Base-by-base conservation (phyloP, 64 coral and sea anemone genomes). In the Cladopsammia gracilis region DNA sequence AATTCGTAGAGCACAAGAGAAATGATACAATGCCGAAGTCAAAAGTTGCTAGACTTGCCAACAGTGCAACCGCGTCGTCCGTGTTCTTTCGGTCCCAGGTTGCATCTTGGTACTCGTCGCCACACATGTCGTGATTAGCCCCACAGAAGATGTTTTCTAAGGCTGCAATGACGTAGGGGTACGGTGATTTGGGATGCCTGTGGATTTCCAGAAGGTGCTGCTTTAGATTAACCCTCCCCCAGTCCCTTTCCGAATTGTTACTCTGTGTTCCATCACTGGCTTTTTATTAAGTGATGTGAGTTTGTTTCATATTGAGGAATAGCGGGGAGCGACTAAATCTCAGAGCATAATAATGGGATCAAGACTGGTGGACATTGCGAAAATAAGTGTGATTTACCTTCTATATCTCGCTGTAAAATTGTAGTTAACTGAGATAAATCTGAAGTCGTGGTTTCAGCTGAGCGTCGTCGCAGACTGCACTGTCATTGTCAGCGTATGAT, bases 61-160 rank as follows among this genome's bases (percentile, higher is more conserved):
- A 86, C 56, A 95, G 73, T 45, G 93, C 86, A 26, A 34, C 68
- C 64, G 93, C 93, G 14, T 95, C 87, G 70, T 85, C 79, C 80
- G 86, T 95, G 61, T 87, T 95, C 87, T 90, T 95, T 26, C 75
- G 77, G 83, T 95, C 70, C 79, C 93, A 95, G 14, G 56, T 15
- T 11, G 71, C 79, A 86, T 77, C 48, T 66, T 86, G 78, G 67
- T 77, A 95, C 34, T 75, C 68, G 24, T 90, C 72, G 62, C 54
- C 87, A 76, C 70, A 58, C 69, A 56, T 44, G 80, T 95, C 80
- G 71, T 70, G 60, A 59, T 90, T 90, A 45, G 93, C 87, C 54
- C 87, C 78, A 83, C 66, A 85, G 19, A 48, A 44, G 42, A 93
- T 88, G 62, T 79, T 93, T 50, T 88, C 84, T 62, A 93, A 87